phyloP scores from a whole-genome alignment of 2,113 vertebrate species.

The Pycnonotus jocosus region DNA sequence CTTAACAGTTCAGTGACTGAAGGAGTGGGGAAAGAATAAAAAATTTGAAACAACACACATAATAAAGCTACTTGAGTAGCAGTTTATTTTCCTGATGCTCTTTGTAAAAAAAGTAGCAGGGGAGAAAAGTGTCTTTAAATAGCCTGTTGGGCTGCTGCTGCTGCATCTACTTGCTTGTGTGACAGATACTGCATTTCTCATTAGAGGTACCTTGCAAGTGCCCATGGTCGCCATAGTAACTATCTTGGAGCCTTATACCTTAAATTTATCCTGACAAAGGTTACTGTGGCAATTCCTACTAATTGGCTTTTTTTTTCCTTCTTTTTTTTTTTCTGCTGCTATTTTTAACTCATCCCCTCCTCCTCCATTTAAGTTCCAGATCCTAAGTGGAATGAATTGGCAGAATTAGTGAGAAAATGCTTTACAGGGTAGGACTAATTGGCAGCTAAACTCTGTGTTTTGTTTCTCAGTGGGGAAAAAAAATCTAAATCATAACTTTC shows the following conservation, averaged over 20 bases:
- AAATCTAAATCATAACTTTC: background rate
- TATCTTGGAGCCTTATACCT: constrained; percentile 52
- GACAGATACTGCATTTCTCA: constrained; percentile 60
- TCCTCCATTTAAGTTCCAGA: background rate
- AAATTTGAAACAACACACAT: background rate
- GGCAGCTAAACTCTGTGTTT: background rate
- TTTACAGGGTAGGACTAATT: background rate
- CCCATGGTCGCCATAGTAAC: constrained; percentile 63
- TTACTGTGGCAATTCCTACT: constrained; percentile 64
- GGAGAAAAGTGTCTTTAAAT: constrained; percentile 34
- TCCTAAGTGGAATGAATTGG: constrained; percentile 8
- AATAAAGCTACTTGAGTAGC: background rate
- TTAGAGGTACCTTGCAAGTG: constrained; percentile 58
- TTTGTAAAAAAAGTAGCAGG: background rate
- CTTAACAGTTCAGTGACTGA: background rate
- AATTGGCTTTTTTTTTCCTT: constrained; percentile 16
- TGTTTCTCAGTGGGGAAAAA: background rate
- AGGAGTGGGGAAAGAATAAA: background rate
- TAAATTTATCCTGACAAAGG: constrained; percentile 65
- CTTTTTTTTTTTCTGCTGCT: background rate
- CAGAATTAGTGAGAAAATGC: background rate
- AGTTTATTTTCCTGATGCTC: background rate
- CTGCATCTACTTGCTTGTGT: constrained; percentile 23
- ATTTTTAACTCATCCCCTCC: constrained; percentile 44
- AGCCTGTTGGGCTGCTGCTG: constrained; percentile 10